A percentile compares a stretch with the other conserved stretches of the same genome.
phyloP scores from a whole-genome alignment of 2,113 vertebrate species.

The Leptosomus discolor region DNA sequence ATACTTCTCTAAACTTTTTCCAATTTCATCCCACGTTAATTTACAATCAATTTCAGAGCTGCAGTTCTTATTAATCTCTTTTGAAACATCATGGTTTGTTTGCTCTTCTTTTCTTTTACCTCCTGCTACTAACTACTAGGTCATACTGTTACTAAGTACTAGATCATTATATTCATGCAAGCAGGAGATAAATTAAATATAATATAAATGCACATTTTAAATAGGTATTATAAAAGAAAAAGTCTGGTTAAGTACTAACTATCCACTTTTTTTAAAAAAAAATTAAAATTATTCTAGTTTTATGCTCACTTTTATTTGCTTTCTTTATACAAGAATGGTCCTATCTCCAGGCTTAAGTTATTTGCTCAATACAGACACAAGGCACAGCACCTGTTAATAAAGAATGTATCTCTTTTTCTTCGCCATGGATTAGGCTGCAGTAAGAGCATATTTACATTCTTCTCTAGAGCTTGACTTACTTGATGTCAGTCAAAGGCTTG shows the following conservation, averaged over 20 bases:
- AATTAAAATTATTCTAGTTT: background rate
- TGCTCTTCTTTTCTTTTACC: background rate
- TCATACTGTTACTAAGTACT: background rate
- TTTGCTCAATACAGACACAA: constrained; percentile 13
- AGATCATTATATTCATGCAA: background rate
- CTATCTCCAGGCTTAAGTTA: background rate
- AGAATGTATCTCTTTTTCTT: background rate
- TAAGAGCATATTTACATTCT: background rate
- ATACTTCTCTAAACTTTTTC: background rate
- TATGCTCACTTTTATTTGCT: background rate
- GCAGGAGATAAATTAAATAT: constrained; percentile 41
- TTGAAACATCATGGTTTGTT: background rate
- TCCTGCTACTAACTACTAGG: background rate
- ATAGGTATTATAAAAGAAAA: constrained; percentile 5
- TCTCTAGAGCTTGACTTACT: background rate
- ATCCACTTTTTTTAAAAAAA: background rate
- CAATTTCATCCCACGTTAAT: background rate
- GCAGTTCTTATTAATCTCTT: background rate
- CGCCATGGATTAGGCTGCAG: background rate
- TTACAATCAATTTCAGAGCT: background rate
- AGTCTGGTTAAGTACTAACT: background rate
- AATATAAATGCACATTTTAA: constrained; percentile 59
- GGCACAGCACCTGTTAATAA: background rate
- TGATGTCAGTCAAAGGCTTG: background rate
- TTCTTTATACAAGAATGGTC: background rate